phyloP scores from a whole-genome alignment of 2,888 invertebrate genomes.

The Oligia strigilis region DNA sequence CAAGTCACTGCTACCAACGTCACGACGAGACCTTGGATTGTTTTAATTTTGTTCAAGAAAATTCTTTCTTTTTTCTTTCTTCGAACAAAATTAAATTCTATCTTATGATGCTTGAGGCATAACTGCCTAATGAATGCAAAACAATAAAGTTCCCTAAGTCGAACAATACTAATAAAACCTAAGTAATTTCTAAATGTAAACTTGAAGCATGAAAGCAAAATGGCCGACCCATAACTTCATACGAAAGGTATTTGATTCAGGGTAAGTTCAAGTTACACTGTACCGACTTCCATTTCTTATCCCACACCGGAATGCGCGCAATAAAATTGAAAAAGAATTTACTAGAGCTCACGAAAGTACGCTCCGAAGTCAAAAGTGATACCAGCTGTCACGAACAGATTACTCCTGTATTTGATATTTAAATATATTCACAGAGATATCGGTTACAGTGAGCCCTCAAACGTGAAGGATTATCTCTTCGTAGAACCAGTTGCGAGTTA shows the following conservation, averaged over 20 bases:
- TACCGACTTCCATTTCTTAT: background rate
- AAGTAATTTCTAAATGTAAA: background rate
- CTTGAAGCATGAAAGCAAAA: background rate
- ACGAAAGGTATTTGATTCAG: background rate
- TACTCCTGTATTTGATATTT: constrained; percentile 31
- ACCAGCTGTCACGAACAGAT: constrained; percentile 32
- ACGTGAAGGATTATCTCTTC: constrained; percentile 37
- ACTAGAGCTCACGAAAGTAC: constrained; percentile 19
- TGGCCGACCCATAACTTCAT: background rate
- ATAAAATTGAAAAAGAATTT: constrained; percentile 32
- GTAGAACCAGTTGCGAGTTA: constrained; percentile 6
- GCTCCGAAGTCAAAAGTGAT: constrained; percentile 3
- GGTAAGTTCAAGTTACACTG: constrained; percentile 10
- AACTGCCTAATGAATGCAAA: constrained; percentile 5
- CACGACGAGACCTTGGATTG: background rate
- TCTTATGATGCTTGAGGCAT: background rate
- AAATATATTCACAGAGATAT: constrained; percentile 45
- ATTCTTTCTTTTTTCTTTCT: no score
- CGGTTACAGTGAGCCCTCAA: constrained; percentile 13
- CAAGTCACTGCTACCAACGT: constrained; percentile 6
- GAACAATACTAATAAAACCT: background rate
- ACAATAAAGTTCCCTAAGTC: background rate
- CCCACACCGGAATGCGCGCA: constrained; percentile 19
- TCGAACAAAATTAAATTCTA: background rate
- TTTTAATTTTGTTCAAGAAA: background rate